Base-by-base conservation (phyloP, 2,888 invertebrate species). In the Anthoptus insignis region DNA sequence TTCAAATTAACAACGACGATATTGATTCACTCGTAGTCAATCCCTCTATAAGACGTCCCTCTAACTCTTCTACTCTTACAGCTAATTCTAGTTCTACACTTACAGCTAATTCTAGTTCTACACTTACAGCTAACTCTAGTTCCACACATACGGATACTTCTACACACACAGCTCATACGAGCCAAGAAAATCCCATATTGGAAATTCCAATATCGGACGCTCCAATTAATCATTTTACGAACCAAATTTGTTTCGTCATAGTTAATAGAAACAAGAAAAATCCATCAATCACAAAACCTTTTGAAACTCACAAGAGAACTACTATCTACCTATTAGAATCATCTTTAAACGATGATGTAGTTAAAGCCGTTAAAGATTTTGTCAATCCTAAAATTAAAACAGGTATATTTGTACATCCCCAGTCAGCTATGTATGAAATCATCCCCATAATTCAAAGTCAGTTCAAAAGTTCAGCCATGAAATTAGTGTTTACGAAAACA, bases 381-480 rank as follows among this genome's bases (percentile, higher is more conserved):
- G 59, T 65, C 45, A 54, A 59, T 42, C 27, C 39, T 3, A 57
- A 24, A 11, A 16, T 57, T 14, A 57, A 57, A 29, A 54, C 54
- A 21, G 54, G 37, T 8, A 11, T 54, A 21, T 37, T 54, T 13
- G 22, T 54, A 9, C 11, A 34, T 37, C 54, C 54, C 27, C 37
- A 13, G 21, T 37, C 9, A 24, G 54, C 21, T 9, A 34, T 54
- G 27, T 57, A 57, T 27, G 21, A 14, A 29, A 60, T 65, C 0
- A 45, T 54, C 8, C 56, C 59, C 4, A 65, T 65, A 4, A 42
- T 60, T 1, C 65, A 65, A 13, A 24, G 53, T 2, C 34, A 39
- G 1, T 66, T 66, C 34, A 58, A 56, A 59, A 67, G 47, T 47
- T 67, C 64, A 0, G 2, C 59, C 11, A 67, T 67, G 64, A 64